phyloP scores from a whole-genome alignment of 2,113 vertebrate genomes.

The Eulacestoma nigropectus region DNA sequence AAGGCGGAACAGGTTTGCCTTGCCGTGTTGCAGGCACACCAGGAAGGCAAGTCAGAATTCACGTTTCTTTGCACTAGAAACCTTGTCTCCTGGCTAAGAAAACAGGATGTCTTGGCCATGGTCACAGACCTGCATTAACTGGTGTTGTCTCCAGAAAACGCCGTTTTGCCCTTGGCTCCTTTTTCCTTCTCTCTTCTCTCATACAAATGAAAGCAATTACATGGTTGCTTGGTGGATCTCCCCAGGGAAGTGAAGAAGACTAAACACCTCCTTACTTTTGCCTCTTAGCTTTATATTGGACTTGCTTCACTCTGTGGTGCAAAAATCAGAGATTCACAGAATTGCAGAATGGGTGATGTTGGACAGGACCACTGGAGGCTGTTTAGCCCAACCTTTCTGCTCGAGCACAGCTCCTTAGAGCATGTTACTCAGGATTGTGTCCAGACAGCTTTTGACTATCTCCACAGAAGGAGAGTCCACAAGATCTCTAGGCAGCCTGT shows the following conservation, averaged over 20 bases:
- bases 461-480: background rate
- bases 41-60: background rate
- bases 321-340: background rate
- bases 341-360: accelerated
- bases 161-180: background rate
- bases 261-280: background rate
- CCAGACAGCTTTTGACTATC: background rate
- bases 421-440: background rate
- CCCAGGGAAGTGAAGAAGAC: background rate
- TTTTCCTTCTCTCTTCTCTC: background rate
- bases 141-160: background rate
- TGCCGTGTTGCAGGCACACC: background rate
- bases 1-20: background rate
- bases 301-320: background rate
- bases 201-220: background rate
- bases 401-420: too few species aligned
- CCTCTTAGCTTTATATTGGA: background rate
- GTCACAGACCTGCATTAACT: background rate
- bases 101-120: background rate
- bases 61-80: background rate
- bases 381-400: background rate
- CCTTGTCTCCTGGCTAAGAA: background rate
- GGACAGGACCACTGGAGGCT: background rate
- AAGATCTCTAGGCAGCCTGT: background rate
- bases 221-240: background rate